These are phyloP conservation scores for Stegophylla sp. DNA, from an alignment of 2,888 invertebrate species.

Conservation along the genomic window DNA sequence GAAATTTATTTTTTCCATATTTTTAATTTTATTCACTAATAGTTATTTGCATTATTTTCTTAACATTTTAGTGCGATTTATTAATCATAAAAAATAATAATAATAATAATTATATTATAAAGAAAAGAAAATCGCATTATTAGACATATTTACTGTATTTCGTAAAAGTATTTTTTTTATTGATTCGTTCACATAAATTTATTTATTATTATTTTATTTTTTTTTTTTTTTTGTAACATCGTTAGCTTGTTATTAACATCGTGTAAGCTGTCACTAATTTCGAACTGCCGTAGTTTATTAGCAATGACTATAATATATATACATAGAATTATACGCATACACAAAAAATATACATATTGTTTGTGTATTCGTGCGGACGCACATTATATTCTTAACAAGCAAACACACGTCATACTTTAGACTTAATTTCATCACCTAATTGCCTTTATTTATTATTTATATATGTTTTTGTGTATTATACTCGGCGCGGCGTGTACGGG, in stretches of 20 bases:
- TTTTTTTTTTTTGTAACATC: constrained; percentile 23
- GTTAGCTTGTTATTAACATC: constrained; percentile 47
- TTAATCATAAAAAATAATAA: constrained; percentile 5
- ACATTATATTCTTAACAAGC: constrained; percentile 30
- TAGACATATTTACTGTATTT: constrained; percentile 27
- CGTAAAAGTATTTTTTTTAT: constrained; percentile 18
- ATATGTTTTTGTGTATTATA: constrained; percentile 4
- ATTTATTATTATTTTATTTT: constrained; percentile 16
- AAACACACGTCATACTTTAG: constrained; percentile 44
- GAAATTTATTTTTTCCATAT: constrained; percentile 58
- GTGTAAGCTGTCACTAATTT: constrained; percentile 55
- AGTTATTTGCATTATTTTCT: constrained; percentile 50
- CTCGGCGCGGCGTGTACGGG: neutral
- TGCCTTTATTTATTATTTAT: constrained; percentile 22
- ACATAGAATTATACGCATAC: neutral
- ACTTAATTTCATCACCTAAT: constrained; percentile 11
- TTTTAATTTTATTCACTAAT: constrained; percentile 57
- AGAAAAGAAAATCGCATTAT: constrained; percentile 34
- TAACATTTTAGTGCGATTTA: constrained; percentile 44
- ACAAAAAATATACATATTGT: neutral
- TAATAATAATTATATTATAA: constrained; percentile 18
- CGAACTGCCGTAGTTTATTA: constrained; percentile 47
- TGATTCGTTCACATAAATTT: constrained; percentile 15
- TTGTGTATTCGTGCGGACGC: neutral
- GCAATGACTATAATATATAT: constrained; percentile 28